These are phyloP conservation scores for Nanorana parkeri DNA, from an alignment of 2,113 vertebrate species.

Conservation along the genomic window DNA sequence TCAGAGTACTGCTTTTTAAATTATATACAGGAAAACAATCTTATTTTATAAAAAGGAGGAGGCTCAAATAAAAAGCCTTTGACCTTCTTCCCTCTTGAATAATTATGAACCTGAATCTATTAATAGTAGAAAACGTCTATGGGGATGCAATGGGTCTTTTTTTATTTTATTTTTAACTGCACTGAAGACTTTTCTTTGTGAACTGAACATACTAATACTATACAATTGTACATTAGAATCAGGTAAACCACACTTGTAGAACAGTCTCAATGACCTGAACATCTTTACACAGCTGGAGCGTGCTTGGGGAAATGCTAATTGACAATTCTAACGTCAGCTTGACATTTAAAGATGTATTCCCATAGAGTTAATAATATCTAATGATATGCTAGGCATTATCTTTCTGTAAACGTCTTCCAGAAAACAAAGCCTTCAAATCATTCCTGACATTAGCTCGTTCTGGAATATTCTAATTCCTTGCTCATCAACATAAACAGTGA, in stretches of 20 bases:
- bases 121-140: too few relatives aligned
- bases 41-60: too few relatives aligned
- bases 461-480: constrained; percentile 32
- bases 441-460: constrained; percentile 22
- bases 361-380: constrained; percentile 59
- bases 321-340: constrained; percentile 44
- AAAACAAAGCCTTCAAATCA: constrained; percentile 62
- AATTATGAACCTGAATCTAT: too few relatives aligned
- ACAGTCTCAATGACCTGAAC: not conserved
- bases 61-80: too few relatives aligned
- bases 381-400: constrained; percentile 63
- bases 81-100: too few relatives aligned
- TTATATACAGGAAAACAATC: too few relatives aligned
- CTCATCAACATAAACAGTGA: constrained; percentile 11
- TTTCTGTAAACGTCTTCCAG: constrained; percentile 61
- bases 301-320: constrained; percentile 23
- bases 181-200: not conserved
- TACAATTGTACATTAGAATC: not conserved
- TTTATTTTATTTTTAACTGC: not conserved
- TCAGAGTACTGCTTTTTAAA: too few relatives aligned
- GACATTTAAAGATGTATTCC: constrained; percentile 50
- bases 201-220: not conserved
- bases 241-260: not conserved
- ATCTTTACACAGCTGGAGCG: constrained; percentile 11
- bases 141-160: not conserved